Percentiles rank a stretch among this genome's conserved stretches.
Conservation (phyloP, 2,888 invertebrate genomes). For the Clostera curtula region DNA sequence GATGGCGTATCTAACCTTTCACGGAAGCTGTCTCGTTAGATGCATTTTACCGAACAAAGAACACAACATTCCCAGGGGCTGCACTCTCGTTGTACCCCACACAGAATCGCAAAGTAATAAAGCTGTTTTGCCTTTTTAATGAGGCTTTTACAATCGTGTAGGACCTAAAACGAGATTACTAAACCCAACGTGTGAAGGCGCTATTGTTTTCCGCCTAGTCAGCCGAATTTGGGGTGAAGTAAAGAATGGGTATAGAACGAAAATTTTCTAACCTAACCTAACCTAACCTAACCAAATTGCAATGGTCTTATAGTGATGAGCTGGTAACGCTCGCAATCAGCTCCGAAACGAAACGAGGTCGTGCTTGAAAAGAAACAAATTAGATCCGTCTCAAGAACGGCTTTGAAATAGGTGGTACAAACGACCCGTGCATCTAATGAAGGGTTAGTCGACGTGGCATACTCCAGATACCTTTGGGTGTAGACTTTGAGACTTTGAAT, state of each 20-base stretch:
- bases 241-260: neutral
- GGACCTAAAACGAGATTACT: conserved; percentile 29
- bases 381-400: conserved; percentile 65
- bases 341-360: conserved; percentile 40
- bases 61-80: conserved; percentile 3
- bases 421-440: conserved; percentile 55
- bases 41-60: conserved; percentile 32
- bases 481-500: too few relatives aligned
- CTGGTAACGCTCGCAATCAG: conserved; percentile 55
- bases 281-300: conserved; percentile 18
- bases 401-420: conserved; percentile 52
- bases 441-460: conserved; percentile 41
- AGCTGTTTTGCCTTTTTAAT: conserved; percentile 38
- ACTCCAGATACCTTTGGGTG: conserved; percentile 11
- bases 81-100: conserved; percentile 24
- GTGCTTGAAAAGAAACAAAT: conserved; percentile 68
- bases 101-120: conserved; percentile 31
- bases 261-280: too few relatives aligned
- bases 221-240: conserved; percentile 5
- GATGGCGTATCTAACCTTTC: conserved; percentile 23
- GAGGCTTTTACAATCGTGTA: conserved; percentile 34
- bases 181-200: conserved; percentile 22
- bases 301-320: conserved; percentile 41
- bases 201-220: too few relatives aligned
- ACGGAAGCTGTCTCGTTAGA: conserved; percentile 29